Percentiles rank a stretch among this genome's conserved stretches.
These are phyloP conservation scores for Ibycter americanus DNA, from an alignment of 2,797 vertebrate genomes.

Conservation along the genomic window DNA sequence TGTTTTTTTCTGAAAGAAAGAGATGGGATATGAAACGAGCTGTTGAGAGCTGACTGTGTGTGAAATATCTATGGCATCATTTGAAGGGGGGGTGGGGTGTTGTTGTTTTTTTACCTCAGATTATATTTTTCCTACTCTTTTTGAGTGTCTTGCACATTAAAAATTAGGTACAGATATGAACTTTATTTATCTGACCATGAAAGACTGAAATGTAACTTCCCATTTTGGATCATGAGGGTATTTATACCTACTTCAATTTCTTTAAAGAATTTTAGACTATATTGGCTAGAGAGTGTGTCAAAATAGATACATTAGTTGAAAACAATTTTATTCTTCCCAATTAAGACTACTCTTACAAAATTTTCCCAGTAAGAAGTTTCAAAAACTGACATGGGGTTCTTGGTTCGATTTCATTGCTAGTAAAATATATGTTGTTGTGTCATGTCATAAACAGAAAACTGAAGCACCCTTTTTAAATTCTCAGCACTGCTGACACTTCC, in stretches of 20 bases:
- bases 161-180: neutral
- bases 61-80: neutral
- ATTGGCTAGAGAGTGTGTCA: neutral
- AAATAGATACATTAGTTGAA: neutral
- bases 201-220: neutral
- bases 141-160: neutral
- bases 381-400: slow-evolving; percentile 48
- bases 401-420: slow-evolving; percentile 69
- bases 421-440: slow-evolving; percentile 68
- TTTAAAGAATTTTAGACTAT: neutral
- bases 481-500: slow-evolving; percentile 74
- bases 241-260: neutral
- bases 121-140: neutral
- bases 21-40: neutral
- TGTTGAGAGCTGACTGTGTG: neutral
- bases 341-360: slow-evolving; percentile 35
- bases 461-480: slow-evolving; percentile 74
- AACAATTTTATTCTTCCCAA: neutral
- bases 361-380: slow-evolving; percentile 56
- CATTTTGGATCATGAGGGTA: neutral
- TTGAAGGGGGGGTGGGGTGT: neutral
- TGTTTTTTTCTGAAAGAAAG: neutral
- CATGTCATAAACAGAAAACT: slow-evolving; percentile 72
- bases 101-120: neutral
- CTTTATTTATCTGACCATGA: neutral